A percentile compares a stretch with the other conserved stretches of the same genome.
Conservation (phyloP, 1,140 invertebrate species). For the Delia radicum region DNA sequence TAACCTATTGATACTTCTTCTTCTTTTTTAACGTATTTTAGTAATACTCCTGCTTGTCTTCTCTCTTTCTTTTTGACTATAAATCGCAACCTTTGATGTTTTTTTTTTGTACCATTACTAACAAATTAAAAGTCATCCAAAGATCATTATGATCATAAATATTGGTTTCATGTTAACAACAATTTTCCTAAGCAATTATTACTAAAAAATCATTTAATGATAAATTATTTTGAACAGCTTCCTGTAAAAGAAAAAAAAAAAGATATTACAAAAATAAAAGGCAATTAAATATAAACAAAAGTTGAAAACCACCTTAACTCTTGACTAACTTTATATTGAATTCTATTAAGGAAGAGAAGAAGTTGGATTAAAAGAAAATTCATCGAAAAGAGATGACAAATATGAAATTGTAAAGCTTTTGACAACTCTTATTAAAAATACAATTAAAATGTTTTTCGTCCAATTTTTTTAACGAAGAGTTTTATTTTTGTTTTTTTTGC, state of each 20-base stretch:
- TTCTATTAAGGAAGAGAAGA: neutral
- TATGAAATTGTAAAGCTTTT: neutral
- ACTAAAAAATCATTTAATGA: neutral
- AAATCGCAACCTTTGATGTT: constrained; percentile 1
- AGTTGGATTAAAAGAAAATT: no score
- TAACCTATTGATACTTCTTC: neutral
- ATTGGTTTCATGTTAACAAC: neutral
- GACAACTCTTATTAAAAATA: constrained; percentile 5
- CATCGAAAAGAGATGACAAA: no score
- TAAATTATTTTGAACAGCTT: neutral
- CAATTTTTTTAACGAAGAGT: neutral
- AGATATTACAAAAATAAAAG: neutral
- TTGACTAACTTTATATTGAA: no score
- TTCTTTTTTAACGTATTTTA: neutral
- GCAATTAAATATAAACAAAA: neutral
- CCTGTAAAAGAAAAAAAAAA: neutral
- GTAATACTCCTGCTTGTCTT: neutral
- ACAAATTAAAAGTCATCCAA: constrained; percentile 5
- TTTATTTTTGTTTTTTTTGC: neutral
- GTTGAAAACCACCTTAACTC: neutral
- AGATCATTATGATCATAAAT: neutral
- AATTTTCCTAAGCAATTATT: neutral
- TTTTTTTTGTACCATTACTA: neutral
- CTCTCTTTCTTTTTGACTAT: neutral
- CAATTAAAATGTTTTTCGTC: neutral